These are phyloP conservation scores for Pseudopleuronectes americanus DNA, from an alignment of 2,797 vertebrate genomes.

Conservation along the genomic window DNA sequence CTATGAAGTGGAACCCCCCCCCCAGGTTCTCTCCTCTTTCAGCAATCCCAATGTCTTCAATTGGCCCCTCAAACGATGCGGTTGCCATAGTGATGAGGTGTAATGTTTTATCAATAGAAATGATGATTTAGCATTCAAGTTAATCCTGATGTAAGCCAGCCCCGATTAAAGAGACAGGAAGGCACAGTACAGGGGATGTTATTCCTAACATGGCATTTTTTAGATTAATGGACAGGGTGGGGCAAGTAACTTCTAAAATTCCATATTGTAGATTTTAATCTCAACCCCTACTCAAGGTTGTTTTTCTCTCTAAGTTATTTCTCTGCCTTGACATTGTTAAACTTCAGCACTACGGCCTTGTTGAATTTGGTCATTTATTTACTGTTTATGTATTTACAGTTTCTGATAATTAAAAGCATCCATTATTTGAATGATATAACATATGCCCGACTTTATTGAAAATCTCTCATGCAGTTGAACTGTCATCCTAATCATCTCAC, in stretches of 20 bases:
- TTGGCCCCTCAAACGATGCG: constrained; percentile 16
- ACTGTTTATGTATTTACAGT: no score
- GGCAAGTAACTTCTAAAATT: background rate
- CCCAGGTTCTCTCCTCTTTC: constrained; percentile 1
- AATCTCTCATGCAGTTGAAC: no score
- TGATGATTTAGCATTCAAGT: constrained; percentile 45
- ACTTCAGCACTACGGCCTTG: no score
- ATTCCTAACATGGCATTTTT: constrained; percentile 3
- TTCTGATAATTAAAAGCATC: no score
- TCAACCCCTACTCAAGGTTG: no score
- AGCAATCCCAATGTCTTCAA: background rate
- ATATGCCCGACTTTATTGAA: no score
- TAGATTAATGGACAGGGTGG: constrained; percentile 2
- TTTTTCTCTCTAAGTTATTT: no score
- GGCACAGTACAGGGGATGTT: constrained; percentile 11
- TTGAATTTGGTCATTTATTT: no score
- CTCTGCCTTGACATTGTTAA: no score
- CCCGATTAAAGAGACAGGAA: constrained; percentile 7
- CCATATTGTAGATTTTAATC: no score
- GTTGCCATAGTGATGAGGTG: constrained; percentile 57
- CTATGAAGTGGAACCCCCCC: constrained; percentile 47
- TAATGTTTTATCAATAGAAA: constrained; percentile 66
- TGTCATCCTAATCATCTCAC: no score
- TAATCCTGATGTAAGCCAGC: constrained; percentile 21
- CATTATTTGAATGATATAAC: no score